phyloP scores from a whole-genome alignment of 1,140 invertebrate species.

The Coptotermes formosanus region DNA sequence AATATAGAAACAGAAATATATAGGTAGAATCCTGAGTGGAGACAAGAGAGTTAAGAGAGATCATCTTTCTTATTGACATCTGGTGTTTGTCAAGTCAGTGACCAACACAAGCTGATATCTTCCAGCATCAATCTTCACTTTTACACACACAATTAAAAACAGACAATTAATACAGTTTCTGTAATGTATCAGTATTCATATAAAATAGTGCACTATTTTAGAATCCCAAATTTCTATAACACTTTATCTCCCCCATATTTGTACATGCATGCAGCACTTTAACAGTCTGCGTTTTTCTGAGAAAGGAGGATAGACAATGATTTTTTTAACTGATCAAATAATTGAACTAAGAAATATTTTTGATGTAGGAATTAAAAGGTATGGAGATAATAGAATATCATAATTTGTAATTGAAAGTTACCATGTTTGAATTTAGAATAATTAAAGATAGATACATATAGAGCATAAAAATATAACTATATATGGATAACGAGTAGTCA shows the following conservation, averaged over 20 bases:
- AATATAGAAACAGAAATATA: not conserved
- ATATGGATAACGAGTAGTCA: not conserved
- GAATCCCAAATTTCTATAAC: not conserved
- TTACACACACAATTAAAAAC: not conserved
- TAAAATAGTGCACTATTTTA: constrained; percentile 12
- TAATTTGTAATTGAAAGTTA: not conserved
- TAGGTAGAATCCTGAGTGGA: not conserved
- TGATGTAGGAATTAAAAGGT: not conserved
- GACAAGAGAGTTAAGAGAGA: not conserved
- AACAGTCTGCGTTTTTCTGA: not conserved
- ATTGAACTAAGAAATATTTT: not conserved
- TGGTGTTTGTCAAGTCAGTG: not conserved
- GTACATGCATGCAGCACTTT: not conserved
- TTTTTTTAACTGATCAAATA: not conserved
- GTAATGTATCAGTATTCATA: not conserved
- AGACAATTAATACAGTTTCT: not conserved
- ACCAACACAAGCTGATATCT: not conserved
- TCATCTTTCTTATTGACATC: not conserved
- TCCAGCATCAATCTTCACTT: not conserved
- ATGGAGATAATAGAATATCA: not conserved
- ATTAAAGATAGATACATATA: not conserved
- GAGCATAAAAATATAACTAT: not conserved
- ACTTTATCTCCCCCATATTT: not conserved
- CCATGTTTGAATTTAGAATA: not conserved
- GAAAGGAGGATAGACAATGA: not conserved